Evolutionary conservation across 2,888 invertebrate genomes (phyloP), one percentile per base, ranked within the genome.

Genomic region (Mellilla xanthometata): DNA sequence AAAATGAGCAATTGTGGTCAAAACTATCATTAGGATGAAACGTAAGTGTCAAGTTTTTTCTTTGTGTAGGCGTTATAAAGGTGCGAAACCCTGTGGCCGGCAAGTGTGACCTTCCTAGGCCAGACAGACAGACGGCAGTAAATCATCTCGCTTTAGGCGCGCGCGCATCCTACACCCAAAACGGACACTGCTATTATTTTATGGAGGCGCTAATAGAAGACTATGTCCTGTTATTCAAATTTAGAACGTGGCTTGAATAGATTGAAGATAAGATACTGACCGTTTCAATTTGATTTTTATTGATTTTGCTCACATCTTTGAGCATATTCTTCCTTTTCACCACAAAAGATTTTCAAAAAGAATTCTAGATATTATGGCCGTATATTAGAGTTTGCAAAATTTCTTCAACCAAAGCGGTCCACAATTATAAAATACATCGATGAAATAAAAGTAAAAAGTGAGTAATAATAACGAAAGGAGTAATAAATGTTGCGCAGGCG

Each of bases 401-500:
- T n/a, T n/a, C 15, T 1, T 19, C 3, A 19, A 1, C 15, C 15
- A 19, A 19, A 1, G 4, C 15, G 15, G 6, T 5, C 3, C 4
- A 19, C 15, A 3, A 6, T 19, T 19, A 19, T 19, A 19, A 19
- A 19, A 19, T 5, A 6, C 15, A 19, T 29, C n/a, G 13, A 31
- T 27, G n/a, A n/a, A 29, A 12, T 29, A 24, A 24, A 57, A 62
- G 52, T 48, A 56, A 56, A 58, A 49, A 55, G 56, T 56, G 62
- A 44, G 39, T 52, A 47, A 52, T 63, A 62, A 64, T 63, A 62
- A 64, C 58, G 50, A 54, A 61, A 65, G 58, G 50, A 52, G 55
- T 63, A 64, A 69, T 66, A 65, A 67, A 68, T 62, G 61, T 49
- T 45, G 46, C 35, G 49, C 50, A 48, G 47, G 49, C 54, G 56